A percentile compares a stretch with the other conserved stretches of the same genome.
phyloP scores from a whole-genome alignment of 2,113 vertebrate genomes.

The Aegithalos caudatus region DNA sequence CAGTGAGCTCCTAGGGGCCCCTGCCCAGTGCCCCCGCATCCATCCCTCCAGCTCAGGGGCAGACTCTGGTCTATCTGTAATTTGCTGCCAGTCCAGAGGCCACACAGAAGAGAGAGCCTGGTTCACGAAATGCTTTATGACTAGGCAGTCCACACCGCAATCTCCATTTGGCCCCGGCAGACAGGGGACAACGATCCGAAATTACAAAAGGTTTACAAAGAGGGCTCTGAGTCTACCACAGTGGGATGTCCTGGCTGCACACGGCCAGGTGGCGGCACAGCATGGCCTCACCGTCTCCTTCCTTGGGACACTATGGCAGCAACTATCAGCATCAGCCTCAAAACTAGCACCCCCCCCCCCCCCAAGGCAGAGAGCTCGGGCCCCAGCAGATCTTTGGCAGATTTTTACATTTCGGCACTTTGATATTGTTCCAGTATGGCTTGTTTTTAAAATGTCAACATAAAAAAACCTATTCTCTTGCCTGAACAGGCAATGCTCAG shows the following conservation, averaged over 20 bases:
- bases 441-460: not conserved
- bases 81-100: not conserved
- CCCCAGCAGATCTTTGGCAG: not conserved
- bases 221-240: no score
- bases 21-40: not conserved
- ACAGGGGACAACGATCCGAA: not conserved
- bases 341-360: not conserved
- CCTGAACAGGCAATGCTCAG: not conserved
- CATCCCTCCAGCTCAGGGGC: not conserved
- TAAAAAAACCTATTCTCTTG: not conserved
- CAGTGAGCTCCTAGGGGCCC: no score
- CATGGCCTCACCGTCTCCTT: rapidly evolving
- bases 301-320: not conserved
- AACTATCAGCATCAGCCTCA: not conserved
- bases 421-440: not conserved
- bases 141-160: not conserved
- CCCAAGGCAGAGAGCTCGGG: not conserved
- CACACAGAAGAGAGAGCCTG: not conserved
- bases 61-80: not conserved
- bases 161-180: rapidly evolving
- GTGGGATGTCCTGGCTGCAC: not conserved
- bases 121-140: not conserved
- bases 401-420: not conserved
- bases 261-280: not conserved
- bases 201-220: not conserved